Conservation (phyloP, 2,888 invertebrate genomes). For the Archips xylosteana region DNA sequence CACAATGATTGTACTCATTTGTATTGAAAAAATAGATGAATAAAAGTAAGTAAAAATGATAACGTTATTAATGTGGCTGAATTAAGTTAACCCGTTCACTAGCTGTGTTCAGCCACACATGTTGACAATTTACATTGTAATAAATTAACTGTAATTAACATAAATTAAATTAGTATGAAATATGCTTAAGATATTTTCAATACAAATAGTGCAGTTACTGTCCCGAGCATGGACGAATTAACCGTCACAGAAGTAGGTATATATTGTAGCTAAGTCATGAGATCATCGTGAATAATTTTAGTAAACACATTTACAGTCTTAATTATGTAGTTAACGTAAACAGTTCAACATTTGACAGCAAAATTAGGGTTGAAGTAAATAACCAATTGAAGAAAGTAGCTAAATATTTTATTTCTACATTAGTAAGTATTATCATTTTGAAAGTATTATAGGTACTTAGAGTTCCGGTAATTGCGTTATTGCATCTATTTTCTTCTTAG, state of each 20-base stretch:
- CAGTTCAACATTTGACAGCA: not conserved
- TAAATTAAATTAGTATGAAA: not conserved
- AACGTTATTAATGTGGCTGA: not conserved
- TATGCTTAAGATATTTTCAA: slow-evolving; percentile 52
- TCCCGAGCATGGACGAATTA: slow-evolving; percentile 79
- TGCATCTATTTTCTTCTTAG: slow-evolving; percentile 4
- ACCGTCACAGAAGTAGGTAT: slow-evolving; percentile 71
- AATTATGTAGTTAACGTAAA: not conserved
- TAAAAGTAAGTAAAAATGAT: not conserved
- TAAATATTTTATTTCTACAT: slow-evolving; percentile 7
- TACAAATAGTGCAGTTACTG: slow-evolving; percentile 68
- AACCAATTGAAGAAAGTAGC: not conserved
- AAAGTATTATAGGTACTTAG: not conserved
- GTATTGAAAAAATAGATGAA: slow-evolving; percentile 7
- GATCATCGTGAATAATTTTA: not conserved
- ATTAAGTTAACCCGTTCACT: too few relatives aligned
- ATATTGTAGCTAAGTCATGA: slow-evolving; percentile 62
- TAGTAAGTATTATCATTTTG: not conserved
- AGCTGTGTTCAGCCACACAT: too few relatives aligned
- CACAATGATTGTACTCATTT: slow-evolving; percentile 37
- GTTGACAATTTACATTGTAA: too few relatives aligned
- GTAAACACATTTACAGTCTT: not conserved
- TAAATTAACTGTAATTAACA: not conserved
- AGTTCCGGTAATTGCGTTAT: not conserved
- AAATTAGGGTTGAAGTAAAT: not conserved